Base-by-base conservation (phyloP, 2,888 invertebrate species). In the Amphipoea lucens region DNA sequence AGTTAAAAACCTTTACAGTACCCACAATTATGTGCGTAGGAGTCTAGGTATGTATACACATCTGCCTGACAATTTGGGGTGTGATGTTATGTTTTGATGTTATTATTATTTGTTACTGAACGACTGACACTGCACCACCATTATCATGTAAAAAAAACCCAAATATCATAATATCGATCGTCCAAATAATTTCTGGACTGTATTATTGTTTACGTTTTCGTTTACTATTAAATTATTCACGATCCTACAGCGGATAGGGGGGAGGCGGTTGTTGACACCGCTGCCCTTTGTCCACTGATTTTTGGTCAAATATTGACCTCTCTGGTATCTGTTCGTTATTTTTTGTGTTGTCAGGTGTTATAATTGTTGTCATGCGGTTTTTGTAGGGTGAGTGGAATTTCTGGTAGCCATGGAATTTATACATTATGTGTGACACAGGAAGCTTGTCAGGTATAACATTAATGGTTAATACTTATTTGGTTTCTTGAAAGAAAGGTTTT, bases 181-280 rank as follows among this genome's bases (percentile, higher is more conserved):
- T 29, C 14, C 7, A 68, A 76, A 73, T 75, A 70, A 67, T 57
- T 63, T 17, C 29, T 80, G 23, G 60, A 71, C 65, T 75, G 78
- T 74, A 69, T 40, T 78, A 69, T 81, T 87, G 87, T 83, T 89
- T 83, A 80, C 79, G 29, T 73, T 88, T 81, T 78, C 80, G 74
- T 70, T 45, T 36, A n/a, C 70, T 54, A 80, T 90, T 72, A 88
- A 88, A 88, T 86, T 83, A 89, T 88, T 89, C 88, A 87, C 72
- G 45, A 40, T 9, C 17, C 74, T 14, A 14, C 12, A 76, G 29
- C 60, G 65, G 57, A 65, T 40, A 29, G 57, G 40, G 40, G 40
- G 90, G 78, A 83, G 57, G 36, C 75, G 89, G 89, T 89, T 89
- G 84, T 89, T 89, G 89, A 89, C 90, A 81, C 79, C 79, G 17